These are phyloP conservation scores for Stigmatopora argus DNA, from an alignment of 2,113 vertebrate genomes.

Conservation along the genomic window DNA sequence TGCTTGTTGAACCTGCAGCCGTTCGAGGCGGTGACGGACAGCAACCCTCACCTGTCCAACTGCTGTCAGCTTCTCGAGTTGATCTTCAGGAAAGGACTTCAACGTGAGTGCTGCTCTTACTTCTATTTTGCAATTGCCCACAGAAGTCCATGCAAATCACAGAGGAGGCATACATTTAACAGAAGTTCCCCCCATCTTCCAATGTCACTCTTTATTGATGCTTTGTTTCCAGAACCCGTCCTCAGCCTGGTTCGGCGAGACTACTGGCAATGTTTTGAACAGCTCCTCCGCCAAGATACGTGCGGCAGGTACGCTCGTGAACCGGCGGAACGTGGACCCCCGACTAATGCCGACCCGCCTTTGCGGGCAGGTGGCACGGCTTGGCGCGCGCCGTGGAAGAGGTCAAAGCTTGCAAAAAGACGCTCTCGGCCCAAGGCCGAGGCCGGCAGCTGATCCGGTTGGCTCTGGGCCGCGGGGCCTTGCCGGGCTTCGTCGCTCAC, in stretches of 20 bases:
- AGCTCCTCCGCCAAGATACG: constrained; percentile 62
- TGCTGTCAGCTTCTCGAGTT: constrained; percentile 80
- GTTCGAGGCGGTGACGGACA: constrained; percentile 63
- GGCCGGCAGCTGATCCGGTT: constrained; percentile 69
- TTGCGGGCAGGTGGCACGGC: constrained; percentile 43
- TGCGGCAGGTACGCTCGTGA: constrained; percentile 60
- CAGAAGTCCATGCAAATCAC: no score
- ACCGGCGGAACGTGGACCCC: not conserved
- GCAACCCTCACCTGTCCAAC: constrained; percentile 68
- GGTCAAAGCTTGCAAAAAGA: constrained; percentile 62
- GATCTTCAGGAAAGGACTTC: constrained; percentile 79
- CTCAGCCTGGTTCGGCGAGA: constrained; percentile 75
- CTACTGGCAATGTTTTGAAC: constrained; percentile 81
- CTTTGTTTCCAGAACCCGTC: constrained; percentile 66
- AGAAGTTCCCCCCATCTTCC: no score
- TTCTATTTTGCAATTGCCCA: no score
- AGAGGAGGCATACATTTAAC: no score
- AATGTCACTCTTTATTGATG: not conserved
- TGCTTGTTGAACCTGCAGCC: constrained; percentile 73
- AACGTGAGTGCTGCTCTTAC: constrained; percentile 63
- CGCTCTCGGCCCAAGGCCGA: constrained; percentile 67
- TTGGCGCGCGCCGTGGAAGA: constrained; percentile 64
- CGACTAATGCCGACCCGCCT: not conserved
- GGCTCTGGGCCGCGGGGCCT: constrained; percentile 64
- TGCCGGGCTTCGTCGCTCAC: constrained; percentile 67